Evolutionary conservation across 2,888 invertebrate species (phyloP).

Genomic region (Hyposoter didymator): DNA sequence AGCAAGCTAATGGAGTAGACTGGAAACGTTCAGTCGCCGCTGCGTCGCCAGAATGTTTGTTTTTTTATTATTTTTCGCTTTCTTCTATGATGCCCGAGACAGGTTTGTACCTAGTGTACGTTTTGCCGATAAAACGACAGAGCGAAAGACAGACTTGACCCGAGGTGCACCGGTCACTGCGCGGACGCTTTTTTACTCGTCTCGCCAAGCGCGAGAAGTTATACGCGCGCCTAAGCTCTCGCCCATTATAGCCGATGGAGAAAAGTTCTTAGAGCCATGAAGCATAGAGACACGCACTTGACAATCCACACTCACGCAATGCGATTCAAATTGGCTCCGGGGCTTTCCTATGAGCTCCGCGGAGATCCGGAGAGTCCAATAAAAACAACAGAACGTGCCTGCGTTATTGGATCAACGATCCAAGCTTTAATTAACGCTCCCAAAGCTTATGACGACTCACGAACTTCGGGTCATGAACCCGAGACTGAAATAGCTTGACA

Average conservation of each 20-base stretch:
- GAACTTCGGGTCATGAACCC: background rate
- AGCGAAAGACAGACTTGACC: slow-evolving; percentile 41
- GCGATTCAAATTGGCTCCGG: slow-evolving; percentile 13
- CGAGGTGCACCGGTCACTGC: slow-evolving; percentile 24
- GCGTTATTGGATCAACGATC: background rate
- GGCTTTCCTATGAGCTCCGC: background rate
- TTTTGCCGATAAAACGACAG: slow-evolving; percentile 52
- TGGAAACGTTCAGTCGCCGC: slow-evolving; percentile 57
- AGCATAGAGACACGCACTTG: slow-evolving; percentile 24
- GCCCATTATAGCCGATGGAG: slow-evolving; percentile 26
- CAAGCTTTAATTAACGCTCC: background rate
- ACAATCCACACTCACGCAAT: slow-evolving; percentile 22
- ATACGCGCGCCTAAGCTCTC: slow-evolving; percentile 22
- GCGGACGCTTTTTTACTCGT: slow-evolving; percentile 29
- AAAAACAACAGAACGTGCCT: background rate
- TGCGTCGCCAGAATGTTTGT: slow-evolving; percentile 44
- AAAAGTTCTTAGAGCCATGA: slow-evolving; percentile 8
- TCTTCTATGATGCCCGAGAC: slow-evolving; percentile 46
- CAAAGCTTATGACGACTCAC: background rate
- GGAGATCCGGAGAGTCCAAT: background rate
- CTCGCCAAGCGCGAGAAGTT: slow-evolving; percentile 17
- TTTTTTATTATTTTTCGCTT: slow-evolving; percentile 4
- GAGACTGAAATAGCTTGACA: background rate
- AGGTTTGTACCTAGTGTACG: slow-evolving; percentile 46
- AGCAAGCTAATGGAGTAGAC: slow-evolving; percentile 79